phyloP scores from a whole-genome alignment of 92 coral and sea anemone genomes.

The Pocillopora meandrina region DNA sequence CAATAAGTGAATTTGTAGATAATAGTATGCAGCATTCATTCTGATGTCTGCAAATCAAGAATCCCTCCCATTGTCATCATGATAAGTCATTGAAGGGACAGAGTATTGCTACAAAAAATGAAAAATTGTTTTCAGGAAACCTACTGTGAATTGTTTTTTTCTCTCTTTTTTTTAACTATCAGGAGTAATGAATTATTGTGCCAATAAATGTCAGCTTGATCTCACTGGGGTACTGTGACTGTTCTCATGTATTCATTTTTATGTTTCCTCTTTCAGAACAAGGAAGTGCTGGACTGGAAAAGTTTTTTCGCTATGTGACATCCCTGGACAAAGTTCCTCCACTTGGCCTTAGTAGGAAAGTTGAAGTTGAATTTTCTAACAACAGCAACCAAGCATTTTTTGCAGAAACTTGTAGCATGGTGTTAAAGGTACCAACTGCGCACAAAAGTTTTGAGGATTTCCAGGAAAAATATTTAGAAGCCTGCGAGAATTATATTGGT shows the following conservation, averaged over 20 bases:
- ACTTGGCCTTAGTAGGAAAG: constrained; percentile 15
- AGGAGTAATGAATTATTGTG: too few species aligned
- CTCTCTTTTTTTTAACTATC: too few species aligned
- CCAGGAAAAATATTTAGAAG: constrained; percentile 20
- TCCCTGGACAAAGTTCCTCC: constrained; percentile 42
- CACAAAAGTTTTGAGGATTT: constrained; percentile 30
- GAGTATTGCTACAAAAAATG: too few species aligned
- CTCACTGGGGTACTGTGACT: too few species aligned
- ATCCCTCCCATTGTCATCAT: too few species aligned
- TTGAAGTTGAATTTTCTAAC: constrained; percentile 37
- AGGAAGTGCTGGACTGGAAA: constrained; percentile 39
- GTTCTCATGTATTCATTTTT: constrained; percentile 5
- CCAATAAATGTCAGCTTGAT: too few species aligned
- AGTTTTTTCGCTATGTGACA: constrained; percentile 22
- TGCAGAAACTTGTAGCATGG: constrained; percentile 41
- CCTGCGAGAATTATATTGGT: constrained; percentile 37
- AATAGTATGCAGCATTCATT: too few species aligned
- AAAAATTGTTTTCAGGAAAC: too few species aligned
- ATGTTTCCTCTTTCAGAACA: constrained; percentile 32
- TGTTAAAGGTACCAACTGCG: constrained; percentile 27
- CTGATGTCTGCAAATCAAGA: too few species aligned
- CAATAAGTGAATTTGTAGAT: too few species aligned
- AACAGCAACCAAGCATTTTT: background rate
- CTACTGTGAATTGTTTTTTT: too few species aligned
- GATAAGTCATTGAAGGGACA: too few species aligned